Evolutionary conservation across 2,888 invertebrate species (phyloP), one percentile per base, ranked within the genome.

Genomic region (Hydrotaea diabolus): DNA sequence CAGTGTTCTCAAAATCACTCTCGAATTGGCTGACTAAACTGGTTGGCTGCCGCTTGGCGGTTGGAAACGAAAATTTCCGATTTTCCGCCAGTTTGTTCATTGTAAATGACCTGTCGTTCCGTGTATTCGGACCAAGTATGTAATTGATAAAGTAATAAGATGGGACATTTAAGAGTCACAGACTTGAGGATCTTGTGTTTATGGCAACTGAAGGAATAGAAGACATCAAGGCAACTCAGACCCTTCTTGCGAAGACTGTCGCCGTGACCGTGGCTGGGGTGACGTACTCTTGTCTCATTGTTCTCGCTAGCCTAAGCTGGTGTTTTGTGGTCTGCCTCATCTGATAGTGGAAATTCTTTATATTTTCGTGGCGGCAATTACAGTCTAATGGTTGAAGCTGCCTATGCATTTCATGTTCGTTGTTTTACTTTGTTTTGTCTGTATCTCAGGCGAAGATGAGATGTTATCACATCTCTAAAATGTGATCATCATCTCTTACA

Each of bases 281-380:
- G 80, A 81, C 71, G 77, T 78, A 66, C 71, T 77, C 53, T 76
- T 39, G 39, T 85, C 66, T 46, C 21, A 53, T 78, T 76, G 69
- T 78, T 76, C 15, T 2, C 26, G 0, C 5, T 2, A 26, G 59
- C 23, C 75, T 66, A 39, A n/a, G 11, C 55, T 73, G 17, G 46
- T 36, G 13, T 4, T 77, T 43, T 55, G 55, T 73, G 75, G 77
- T 39, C 74, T 71, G 53, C 43, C 75, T 76, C 81, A 84, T 86
- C 84, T 81, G 84, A 85, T 87, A 86, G 81, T 81, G 66, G 80
- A 84, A 83, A 81, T 83, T 62, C 76, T 80, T 78, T 78, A 73
- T 82, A 64, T 85, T 77, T 83, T 86, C 78, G 77, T 84, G 85
- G 78, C 85, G 80, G 82, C 85, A 86, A 84, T 84, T 84, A 80